These are phyloP conservation scores for Agrypnia vestita DNA, from an alignment of 1,140 invertebrate species.

Conservation along the genomic window DNA sequence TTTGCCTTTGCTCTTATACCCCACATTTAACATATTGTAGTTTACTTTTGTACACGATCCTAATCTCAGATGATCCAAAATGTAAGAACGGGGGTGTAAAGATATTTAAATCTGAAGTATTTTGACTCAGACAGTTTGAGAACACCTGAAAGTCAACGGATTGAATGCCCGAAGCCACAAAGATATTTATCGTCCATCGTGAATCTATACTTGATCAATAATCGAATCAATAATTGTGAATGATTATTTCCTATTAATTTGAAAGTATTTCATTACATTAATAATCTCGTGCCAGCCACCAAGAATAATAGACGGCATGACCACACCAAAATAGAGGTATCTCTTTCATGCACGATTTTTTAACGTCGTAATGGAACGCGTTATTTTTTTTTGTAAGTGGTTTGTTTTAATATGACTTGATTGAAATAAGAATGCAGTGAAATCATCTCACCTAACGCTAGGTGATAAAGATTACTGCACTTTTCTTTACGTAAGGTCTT, in stretches of 20 bases:
- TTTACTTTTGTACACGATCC: too few relatives aligned
- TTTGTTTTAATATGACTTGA: not conserved
- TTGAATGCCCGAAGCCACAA: slow-evolving; percentile 5
- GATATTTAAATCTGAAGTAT: not conserved
- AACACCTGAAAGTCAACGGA: not conserved
- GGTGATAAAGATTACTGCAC: too few relatives aligned
- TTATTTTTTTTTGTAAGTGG: slow-evolving; percentile 11
- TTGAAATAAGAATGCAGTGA: too few relatives aligned
- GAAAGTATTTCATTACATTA: slow-evolving; percentile 26
- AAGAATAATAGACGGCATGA: slow-evolving; percentile 1
- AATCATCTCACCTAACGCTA: too few relatives aligned
- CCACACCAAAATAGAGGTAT: slow-evolving; percentile 25
- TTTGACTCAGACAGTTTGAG: not conserved
- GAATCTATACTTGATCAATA: slow-evolving; percentile 37
- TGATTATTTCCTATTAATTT: slow-evolving; percentile 42
- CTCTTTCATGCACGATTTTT: slow-evolving; percentile 30
- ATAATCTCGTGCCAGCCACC: slow-evolving; percentile 25
- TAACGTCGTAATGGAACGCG: slow-evolving; percentile 6
- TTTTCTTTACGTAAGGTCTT: too few relatives aligned
- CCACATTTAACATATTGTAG: too few relatives aligned
- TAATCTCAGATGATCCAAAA: too few relatives aligned
- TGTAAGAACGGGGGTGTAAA: not conserved
- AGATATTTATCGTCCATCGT: slow-evolving; percentile 40
- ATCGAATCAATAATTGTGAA: slow-evolving; percentile 42
- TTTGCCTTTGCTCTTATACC: too few relatives aligned